Evolutionary conservation across 2,797 vertebrate species (phyloP).

Genomic region (Galagoides demidoff): DNA sequence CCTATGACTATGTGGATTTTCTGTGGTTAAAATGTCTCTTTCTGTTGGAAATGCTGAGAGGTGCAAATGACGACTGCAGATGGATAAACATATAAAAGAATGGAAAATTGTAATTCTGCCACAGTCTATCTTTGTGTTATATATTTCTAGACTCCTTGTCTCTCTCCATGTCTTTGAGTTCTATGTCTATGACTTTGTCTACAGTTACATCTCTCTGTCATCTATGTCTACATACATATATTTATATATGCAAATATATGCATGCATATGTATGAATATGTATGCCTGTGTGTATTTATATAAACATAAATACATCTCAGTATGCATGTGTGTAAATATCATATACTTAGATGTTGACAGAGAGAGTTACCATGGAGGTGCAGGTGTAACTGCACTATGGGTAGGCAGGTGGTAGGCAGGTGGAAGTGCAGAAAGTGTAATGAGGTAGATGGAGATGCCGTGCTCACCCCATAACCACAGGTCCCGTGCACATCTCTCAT

Average conservation of each 20-base stretch:
- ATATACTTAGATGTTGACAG: accelerated
- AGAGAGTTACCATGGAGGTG: accelerated
- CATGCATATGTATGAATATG: neutral
- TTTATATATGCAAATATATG: too few relatives aligned
- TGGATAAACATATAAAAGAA: neutral
- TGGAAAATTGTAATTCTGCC: too few relatives aligned
- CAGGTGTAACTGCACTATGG: neutral
- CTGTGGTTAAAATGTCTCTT: neutral
- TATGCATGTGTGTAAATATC: neutral
- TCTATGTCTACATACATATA: neutral
- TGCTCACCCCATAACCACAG: neutral
- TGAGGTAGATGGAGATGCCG: accelerated
- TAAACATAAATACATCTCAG: neutral
- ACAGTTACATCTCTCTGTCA: too few relatives aligned
- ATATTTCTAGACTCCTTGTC: neutral
- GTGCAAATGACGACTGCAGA: neutral
- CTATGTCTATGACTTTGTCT: neutral
- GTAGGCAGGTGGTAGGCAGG: accelerated
- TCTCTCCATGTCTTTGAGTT: neutral
- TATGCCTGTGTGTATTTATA: neutral
- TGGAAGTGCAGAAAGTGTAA: neutral
- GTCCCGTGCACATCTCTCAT: neutral
- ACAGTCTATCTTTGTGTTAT: neutral
- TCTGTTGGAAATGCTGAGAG: neutral
- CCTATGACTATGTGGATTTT: neutral